Percentiles rank a stretch among this genome's conserved stretches.
phyloP scores from a whole-genome alignment of 2,888 invertebrate genomes.

The Troilus luridus region DNA sequence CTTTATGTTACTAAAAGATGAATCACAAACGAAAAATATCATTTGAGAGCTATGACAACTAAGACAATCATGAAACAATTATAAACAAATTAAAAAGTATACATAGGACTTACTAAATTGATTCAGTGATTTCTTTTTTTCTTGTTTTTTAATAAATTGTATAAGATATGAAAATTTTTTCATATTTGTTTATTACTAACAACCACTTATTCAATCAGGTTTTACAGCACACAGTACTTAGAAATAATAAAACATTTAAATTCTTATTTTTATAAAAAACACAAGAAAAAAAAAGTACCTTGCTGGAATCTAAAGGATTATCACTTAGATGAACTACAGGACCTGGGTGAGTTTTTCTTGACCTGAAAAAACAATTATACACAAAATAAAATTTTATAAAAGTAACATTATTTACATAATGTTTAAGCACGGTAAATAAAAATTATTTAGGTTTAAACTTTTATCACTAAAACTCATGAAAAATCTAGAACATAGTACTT shows the following conservation, averaged over 20 bases:
- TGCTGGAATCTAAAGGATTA: slow-evolving; percentile 96
- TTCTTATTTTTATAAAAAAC: not conserved
- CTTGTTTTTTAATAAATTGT: not conserved
- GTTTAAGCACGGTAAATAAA: slow-evolving; percentile 48
- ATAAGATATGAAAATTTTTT: not conserved
- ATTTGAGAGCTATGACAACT: not conserved
- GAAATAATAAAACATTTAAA: slow-evolving; percentile 63
- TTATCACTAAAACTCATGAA: too few relatives aligned
- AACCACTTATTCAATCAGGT: not conserved
- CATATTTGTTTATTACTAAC: not conserved
- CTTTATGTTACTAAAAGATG: not conserved
- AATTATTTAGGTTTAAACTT: not conserved
- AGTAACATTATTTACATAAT: slow-evolving; percentile 65
- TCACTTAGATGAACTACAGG: slow-evolving; percentile 96
- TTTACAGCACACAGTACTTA: not conserved
- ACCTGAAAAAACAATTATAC: slow-evolving; percentile 75
- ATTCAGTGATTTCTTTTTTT: too few relatives aligned
- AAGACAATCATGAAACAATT: not conserved
- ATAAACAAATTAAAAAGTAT: not conserved
- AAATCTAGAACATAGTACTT: too few relatives aligned
- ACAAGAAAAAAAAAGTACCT: slow-evolving; percentile 75
- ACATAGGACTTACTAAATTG: too few relatives aligned
- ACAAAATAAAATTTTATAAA: not conserved
- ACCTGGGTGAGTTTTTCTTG: slow-evolving; percentile 96
- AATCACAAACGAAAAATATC: not conserved